Evolutionary conservation across 2,113 vertebrate genomes (phyloP), one percentile per base, ranked within the genome.

Genomic region (Oncorhynchus tshawytscha): DNA sequence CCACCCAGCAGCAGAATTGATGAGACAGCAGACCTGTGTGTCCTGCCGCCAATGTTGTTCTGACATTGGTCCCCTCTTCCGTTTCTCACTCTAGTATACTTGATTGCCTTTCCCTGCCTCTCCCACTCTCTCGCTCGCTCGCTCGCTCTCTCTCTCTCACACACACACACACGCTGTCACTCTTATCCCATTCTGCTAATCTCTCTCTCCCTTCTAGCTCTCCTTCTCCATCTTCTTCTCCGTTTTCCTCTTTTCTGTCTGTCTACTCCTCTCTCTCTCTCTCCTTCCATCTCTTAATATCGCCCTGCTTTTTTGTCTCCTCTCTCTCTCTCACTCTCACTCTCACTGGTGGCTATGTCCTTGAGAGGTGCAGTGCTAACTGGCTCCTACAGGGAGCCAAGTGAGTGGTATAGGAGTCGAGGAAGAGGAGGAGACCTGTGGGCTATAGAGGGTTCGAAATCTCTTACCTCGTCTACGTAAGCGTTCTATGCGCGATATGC

Each of bases 21-120:
- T 93, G 92, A 94, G 89, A 91, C 88, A 91, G 91, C 91, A 92
- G 86, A 91, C 84, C 88, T 87, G 86, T 87, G 84, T 89, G 90
- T 93, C 90, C 90, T 89, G n/a, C 22, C 51, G 86, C 82, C 84
- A 88, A 88, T 91, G 92, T 93, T 92, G 90, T 91, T 78, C 84
- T 91, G 86, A 92, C 92, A 89, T 88, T 92, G 88, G 92, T 80
- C 11, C 67, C 16, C 16, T 34, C 27, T 39, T 9, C 6, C 67
- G 8, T 67, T 25, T 29, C 67, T 31, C 67, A n/a, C 31, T 39
- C 31, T 68, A 31, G n/a, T 5, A 6, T 15, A 6, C 67, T 34
- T 18, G 12, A 39, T n/a, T 39, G 13, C 15, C 31, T 34, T 29
- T 68, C 31, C 15, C 29, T 34, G 13, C 15, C 13, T 31, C 29